Evolutionary conservation across 2,113 vertebrate species (phyloP), one percentile per base, ranked within the genome.

Genomic region (Cricetomys ansorgei): DNA sequence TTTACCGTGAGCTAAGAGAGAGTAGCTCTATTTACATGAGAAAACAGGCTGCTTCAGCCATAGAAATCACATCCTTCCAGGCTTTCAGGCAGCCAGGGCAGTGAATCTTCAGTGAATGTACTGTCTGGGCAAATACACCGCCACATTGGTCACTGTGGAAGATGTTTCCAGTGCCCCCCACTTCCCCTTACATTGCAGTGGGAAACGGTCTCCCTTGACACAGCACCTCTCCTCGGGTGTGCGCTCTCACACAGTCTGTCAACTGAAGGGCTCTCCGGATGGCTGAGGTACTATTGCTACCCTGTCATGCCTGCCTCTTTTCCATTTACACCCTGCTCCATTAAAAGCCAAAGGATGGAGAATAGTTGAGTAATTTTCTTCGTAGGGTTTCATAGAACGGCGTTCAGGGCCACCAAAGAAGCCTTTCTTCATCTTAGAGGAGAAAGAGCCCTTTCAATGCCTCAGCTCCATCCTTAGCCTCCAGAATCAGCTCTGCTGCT

Each of bases 261-360:
- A 65, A 43, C 6, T 2, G 13, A 17, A 0, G 0, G 11, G 0
- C 40, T 87, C 77, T 93, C 67, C 81, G 53, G 11, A 53, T 50
- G 43, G 43, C 10, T 53, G 19, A 45, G 2, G 8, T 23, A 4
- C 55, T 55, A 27, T 6, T 10, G 43, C 48, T 55, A 62, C n/a
- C 55, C 79, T 15, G 37, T 77, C 2, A 5, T 40, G 62, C 31
- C 45, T 50, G 64, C 55, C 76, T 5, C 45, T 48, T 80, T 89
- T 84, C 62, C 75, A n/a, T 31, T 55, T 73, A 13, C 15, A 43
- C 59, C 55, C 53, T n/a, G 21, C 40, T 85, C 37, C 80, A 9
- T 77, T 81, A 89, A 94, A 94, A 91, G 59, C 83, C 96, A 77
- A 53, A 94, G 43, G 37, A 59, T 72, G 45, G 37, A 93, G 67